Conservation (phyloP, 2,113 vertebrate species). For the Lepisosteus oculatus region DNA sequence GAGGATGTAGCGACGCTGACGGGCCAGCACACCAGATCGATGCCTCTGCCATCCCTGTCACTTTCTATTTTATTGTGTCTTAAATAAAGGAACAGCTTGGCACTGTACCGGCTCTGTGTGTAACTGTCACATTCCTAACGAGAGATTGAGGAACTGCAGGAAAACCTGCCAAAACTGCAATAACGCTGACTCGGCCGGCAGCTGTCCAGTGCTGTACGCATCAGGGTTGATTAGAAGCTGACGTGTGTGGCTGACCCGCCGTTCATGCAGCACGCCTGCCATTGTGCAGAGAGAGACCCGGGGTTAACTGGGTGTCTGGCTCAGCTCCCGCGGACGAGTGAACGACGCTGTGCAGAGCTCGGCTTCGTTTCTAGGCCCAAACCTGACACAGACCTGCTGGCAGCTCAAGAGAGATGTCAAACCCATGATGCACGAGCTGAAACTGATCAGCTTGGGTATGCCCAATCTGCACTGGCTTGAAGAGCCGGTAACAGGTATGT, state of each 20-base stretch:
- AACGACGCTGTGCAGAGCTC: too few species aligned
- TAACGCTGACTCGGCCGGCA: slow-evolving; percentile 1
- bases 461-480: too few species aligned
- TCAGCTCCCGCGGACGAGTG: too few species aligned
- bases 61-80: slow-evolving; percentile 21
- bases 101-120: slow-evolving; percentile 5
- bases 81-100: slow-evolving; percentile 29
- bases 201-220: not conserved
- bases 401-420: too few species aligned
- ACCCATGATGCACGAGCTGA: too few species aligned
- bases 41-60: not conserved
- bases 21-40: not conserved
- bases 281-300: too few species aligned
- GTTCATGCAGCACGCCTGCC: not conserved
- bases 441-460: too few species aligned
- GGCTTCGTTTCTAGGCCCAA: too few species aligned
- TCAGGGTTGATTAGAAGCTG: not conserved
- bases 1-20: slow-evolving; percentile 74
- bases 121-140: slow-evolving; percentile 9
- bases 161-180: slow-evolving; percentile 11
- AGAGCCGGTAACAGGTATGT: too few species aligned
- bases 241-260: not conserved
- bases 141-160: slow-evolving; percentile 14
- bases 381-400: too few species aligned
- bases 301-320: too few species aligned